Conservation (phyloP, 2,113 vertebrate genomes). For the Etia nguti region DNA sequence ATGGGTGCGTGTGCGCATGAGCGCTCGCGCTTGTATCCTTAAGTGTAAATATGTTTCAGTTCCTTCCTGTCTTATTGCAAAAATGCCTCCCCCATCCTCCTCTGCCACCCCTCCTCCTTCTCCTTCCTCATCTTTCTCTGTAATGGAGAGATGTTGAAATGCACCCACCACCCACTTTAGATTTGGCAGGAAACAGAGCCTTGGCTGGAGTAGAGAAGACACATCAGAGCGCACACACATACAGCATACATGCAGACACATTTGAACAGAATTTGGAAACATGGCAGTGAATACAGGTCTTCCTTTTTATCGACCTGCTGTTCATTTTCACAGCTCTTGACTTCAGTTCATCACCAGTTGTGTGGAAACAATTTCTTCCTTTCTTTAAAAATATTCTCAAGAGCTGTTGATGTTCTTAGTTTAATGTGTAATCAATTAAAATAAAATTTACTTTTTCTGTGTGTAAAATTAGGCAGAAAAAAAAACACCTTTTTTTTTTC, state of each 20-base stretch:
- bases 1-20: background rate
- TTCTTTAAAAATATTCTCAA: background rate
- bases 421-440: background rate
- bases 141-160: conserved; percentile 63
- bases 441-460: background rate
- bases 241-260: background rate
- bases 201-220: conserved; percentile 40
- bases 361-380: conserved; percentile 3
- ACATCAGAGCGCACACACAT: conserved; percentile 7
- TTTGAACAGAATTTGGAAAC: conserved; percentile 52
- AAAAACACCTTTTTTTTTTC: no score
- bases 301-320: conserved; percentile 50
- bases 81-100: background rate
- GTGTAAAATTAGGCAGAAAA: background rate
- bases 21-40: background rate
- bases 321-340: conserved; percentile 48
- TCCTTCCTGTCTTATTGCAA: conserved; percentile 31
- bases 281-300: conserved; percentile 45
- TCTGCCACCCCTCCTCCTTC: conserved; percentile 3
- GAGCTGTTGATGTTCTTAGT: conserved; percentile 3
- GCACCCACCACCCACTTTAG: conserved; percentile 53
- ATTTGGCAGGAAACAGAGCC: conserved; percentile 55
- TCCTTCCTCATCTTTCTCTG: conserved; percentile 49
- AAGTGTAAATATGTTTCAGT: background rate
- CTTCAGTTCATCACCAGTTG: conserved; percentile 34